Evolutionary conservation across 2,113 vertebrate genomes (phyloP), one percentile per base, ranked within the genome.

Genomic region (Gymnorhina tibicen): DNA sequence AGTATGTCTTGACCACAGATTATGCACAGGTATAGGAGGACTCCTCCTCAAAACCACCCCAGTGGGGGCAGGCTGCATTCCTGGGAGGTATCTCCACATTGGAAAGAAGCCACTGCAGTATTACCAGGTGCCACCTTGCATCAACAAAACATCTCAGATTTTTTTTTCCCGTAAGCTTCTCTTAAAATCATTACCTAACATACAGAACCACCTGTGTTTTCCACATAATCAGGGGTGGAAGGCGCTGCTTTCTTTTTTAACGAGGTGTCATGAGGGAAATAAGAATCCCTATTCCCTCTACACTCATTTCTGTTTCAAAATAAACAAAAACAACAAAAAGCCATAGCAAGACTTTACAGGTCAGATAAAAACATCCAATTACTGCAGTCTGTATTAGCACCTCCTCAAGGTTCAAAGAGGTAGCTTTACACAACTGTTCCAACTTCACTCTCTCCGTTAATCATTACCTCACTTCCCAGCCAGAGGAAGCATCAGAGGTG

Each of bases 1-100:
- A 27, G 52, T 0, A 0, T 1, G 7, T 20, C 67, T 47, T 62
- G 24, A 23, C 26, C 24, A 16, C n/a, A 59, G 7, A 26, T 17
- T 23, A 50, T 30, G 27, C 15, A 11, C 21, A 79, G 44, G 11
- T 20, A 49, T 1, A 69, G 30, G 21, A 80, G 23, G 14, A n/a
- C 1, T 10, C 8, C 23, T 86, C 37, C 60, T 77, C 60, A 74
- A 55, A 89, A 58, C 5, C 24, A 24, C 33, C 12, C 22, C 33
- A 60, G 4, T 13, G 33, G 18, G 42, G 39, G 46, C 28, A 69
- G 19, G 46, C 39, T 62, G 27, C 33, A 52, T 52, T 52, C 14
- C 44, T 77, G 72, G 22, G 17, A 16, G 37, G 4, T 24, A 59
- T 15, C 53, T 92, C 10, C 17, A 41, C 14, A 13, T 1, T 0